Evolutionary conservation across 2,113 vertebrate species (phyloP).

Genomic region (Laterallus jamaicensis): DNA sequence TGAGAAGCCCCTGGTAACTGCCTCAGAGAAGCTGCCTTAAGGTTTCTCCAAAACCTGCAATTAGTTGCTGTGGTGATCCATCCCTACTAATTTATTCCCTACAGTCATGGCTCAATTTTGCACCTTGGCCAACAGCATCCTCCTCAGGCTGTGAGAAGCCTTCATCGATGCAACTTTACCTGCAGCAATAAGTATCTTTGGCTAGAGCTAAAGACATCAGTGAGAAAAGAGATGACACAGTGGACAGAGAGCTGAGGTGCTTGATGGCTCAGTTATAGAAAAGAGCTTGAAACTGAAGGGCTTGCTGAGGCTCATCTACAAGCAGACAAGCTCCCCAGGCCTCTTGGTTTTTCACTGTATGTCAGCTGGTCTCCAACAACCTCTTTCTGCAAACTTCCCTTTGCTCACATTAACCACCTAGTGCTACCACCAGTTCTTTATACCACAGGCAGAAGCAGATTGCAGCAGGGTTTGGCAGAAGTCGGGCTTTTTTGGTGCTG

Average conservation of each 20-base stretch:
- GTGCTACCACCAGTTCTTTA: neutral
- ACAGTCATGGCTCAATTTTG: neutral
- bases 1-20: neutral
- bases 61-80: neutral
- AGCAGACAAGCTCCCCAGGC: neutral
- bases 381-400: neutral
- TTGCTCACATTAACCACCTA: neutral
- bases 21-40: neutral
- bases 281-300: neutral
- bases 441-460: neutral
- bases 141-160: neutral
- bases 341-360: neutral
- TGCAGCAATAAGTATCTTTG: neutral
- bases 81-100: neutral
- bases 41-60: neutral
- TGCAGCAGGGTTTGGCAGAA: neutral
- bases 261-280: neutral
- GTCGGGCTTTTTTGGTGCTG: neutral
- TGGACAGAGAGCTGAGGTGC: neutral
- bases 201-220: neutral
- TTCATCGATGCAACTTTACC: neutral
- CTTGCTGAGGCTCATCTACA: neutral
- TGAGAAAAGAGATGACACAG: fast-evolving
- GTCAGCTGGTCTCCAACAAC: neutral
- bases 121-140: neutral